Evolutionary conservation across 2,113 vertebrate species (phyloP), one percentile per base, ranked within the genome.

Genomic region (Ameiurus melas): DNA sequence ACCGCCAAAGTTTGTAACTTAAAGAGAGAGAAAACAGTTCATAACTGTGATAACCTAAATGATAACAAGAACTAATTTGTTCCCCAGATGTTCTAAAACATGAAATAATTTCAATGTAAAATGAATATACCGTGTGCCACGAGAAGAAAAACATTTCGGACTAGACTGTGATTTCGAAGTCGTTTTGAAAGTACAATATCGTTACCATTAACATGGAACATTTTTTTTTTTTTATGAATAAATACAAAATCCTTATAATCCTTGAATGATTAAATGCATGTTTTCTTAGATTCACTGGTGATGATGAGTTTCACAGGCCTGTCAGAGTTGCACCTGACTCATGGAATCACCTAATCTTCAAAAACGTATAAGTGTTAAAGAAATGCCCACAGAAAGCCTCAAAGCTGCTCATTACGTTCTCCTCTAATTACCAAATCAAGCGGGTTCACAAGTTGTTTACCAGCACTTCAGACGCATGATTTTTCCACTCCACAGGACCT

Each of bases 381-480:
- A 82, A 73, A 47, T 0, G 19, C 39, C 19, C 4, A 51, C 60
- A 51, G 5, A 66, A 62, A n/a, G 3, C 47, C 39, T 14, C 81
- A 36, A 62, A 62, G 13, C 57, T 12, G 2, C 36, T 43, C 58
- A 83, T 13, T 51, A 51, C 20, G 27, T 55, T 17, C 70, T 57
- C 70, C 55, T 82, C 39, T 53, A 25, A 64, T 85, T 64, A 62
- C 4, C 20, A 30, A 71, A 14, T 3, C 66, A 89, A 70, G 58
- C 19, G 68, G 43, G 39, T 84, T 84, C n/a, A 9, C 27, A 12
- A 53, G 62, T 87, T 90, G 87, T 89, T 90, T 85, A 89, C 82
- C 81, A 89, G 87, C 85, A 22, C 70, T 85, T 22, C 73, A 80
- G 53, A 53, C 17, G 78, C 39, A 85, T 84, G 83, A 51, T 84